phyloP scores from a whole-genome alignment of 2,797 vertebrate species.

The Centroberyx gerrardi region DNA sequence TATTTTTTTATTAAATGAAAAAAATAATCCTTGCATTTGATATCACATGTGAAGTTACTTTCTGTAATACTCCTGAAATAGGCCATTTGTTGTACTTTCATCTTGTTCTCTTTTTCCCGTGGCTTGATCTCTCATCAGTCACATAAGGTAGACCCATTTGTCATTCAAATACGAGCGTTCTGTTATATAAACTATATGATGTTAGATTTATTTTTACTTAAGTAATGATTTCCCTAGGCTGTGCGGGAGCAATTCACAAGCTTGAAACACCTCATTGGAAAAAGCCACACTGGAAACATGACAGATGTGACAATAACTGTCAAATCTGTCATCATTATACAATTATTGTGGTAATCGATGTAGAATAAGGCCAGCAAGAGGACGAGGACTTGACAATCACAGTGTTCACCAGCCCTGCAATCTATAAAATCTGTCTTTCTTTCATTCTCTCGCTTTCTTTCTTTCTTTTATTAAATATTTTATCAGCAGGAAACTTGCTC shows the following conservation, averaged over 20 bases:
- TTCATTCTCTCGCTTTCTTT: not conserved
- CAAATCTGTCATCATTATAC: not conserved
- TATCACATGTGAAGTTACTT: not conserved
- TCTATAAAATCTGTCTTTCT: not conserved
- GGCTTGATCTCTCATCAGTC: conserved; percentile 13
- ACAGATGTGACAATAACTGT: conserved; percentile 27
- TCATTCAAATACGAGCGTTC: not conserved
- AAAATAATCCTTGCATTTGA: not conserved
- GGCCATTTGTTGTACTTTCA: not conserved
- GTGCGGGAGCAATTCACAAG: not conserved
- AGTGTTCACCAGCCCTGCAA: not conserved
- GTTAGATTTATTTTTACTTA: not conserved
- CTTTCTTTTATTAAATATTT: not conserved
- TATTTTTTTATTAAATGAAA: not conserved
- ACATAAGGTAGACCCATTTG: not conserved
- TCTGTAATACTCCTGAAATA: conserved; percentile 1
- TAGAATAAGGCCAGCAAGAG: not conserved
- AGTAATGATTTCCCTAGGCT: not conserved
- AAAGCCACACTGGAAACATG: not conserved
- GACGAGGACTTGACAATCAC: not conserved
- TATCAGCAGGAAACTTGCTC: not conserved
- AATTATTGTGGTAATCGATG: not conserved
- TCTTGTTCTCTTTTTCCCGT: not conserved
- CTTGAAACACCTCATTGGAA: conserved; percentile 5
- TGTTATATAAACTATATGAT: not conserved